Conservation (phyloP, 2,113 vertebrate genomes). For the Zootoca vivipara region DNA sequence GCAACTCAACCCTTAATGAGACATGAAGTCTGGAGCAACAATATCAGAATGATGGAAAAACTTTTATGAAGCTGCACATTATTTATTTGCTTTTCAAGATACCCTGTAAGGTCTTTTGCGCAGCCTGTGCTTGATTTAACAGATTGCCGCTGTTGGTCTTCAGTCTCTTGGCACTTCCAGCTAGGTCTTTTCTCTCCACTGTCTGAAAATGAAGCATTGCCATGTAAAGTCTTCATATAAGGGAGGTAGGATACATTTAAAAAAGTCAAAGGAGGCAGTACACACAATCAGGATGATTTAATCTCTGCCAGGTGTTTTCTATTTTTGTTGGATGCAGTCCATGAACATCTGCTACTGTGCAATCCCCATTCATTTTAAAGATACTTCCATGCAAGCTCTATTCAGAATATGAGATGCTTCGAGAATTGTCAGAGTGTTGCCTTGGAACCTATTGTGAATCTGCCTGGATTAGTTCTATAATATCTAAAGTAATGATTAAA, state of each 20-base stretch:
- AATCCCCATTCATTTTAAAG: neutral
- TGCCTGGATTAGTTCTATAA: neutral
- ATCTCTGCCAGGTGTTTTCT: neutral
- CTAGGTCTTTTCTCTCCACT: conserved; percentile 80
- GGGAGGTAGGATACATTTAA: neutral
- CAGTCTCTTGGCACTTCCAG: conserved; percentile 80
- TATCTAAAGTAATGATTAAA: neutral
- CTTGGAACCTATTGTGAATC: neutral
- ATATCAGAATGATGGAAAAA: neutral
- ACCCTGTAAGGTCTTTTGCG: conserved; percentile 80
- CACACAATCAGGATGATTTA: neutral
- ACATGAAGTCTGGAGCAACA: neutral
- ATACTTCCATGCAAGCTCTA: neutral
- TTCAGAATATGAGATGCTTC: neutral
- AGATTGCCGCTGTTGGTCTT: conserved; percentile 75
- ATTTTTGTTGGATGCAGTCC: neutral
- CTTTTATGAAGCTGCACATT: neutral
- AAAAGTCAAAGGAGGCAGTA: neutral
- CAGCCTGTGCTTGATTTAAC: conserved; percentile 70
- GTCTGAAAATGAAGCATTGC: conserved; percentile 74
- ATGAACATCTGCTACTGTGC: neutral
- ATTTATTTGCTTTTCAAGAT: conserved; percentile 29
- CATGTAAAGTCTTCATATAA: conserved; percentile 23
- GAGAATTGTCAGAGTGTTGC: neutral
- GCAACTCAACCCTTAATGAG: neutral